Evolutionary conservation across 2,888 invertebrate species (phyloP), one percentile per base, ranked within the genome.

Genomic region (Phengaris alcon): DNA sequence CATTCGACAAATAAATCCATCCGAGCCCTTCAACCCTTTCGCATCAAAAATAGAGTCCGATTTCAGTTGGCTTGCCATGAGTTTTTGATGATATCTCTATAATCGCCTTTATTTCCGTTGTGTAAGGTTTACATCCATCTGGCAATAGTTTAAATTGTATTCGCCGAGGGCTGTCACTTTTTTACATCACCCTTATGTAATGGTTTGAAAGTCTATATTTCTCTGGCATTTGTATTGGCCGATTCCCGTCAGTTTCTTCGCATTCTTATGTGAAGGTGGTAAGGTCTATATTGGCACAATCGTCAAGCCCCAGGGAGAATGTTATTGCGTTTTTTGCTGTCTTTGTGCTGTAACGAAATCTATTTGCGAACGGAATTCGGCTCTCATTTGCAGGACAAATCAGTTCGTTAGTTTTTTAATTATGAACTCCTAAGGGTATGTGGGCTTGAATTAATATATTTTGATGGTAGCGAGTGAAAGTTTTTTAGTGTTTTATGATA

Each of bases 321-420:
- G 13, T 72, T 68, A 72, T 72, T 54, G 72, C 72, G 54, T 72
- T 72, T 72, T 72, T 54, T 72, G 54, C 54, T 52, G 55, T 85
- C 86, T 83, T 84, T 83, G 82, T 81, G 81, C 78, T 35, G 3
- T 78, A 77, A 77, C 77, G 79, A 81, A 79, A 81, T 80, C 78
- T 84, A 84, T 85, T 83, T 82, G 82, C 78, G 77, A 79, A 79
- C 77, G 80, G 76, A 77, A 79, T 80, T 78, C 74, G 76, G 76
- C 78, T 76, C 79, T 79, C 77, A 77, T 76, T 77, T 74, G 77
- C 75, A 77, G 76, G 75, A 76, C 76, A 79, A 79, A 79, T 79
- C 76, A 79, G 75, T 59, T 52, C 51, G 75, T 75, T 68, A 74
- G 74, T 74, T 75, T 70, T 72, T 72, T 72, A 72, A 72, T 72